Conservation (phyloP, 1,140 invertebrate species). For the Calliopsis andreniformis region DNA sequence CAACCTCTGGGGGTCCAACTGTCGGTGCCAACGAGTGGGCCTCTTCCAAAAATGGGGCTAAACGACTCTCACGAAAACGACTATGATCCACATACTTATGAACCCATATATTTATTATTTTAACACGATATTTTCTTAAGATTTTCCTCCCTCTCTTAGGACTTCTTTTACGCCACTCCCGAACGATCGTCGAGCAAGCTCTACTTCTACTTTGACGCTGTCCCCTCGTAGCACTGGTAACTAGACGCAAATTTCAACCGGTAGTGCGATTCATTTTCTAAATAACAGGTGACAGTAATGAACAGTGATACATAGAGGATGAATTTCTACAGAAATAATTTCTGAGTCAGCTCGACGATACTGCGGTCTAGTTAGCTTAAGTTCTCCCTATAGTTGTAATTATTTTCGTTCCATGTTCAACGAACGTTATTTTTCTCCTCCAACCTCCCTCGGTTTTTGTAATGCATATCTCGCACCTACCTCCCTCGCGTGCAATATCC, state of each 20-base stretch:
- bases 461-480: background rate
- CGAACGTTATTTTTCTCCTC: too few relatives aligned
- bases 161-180: background rate
- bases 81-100: background rate
- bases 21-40: constrained; percentile 93
- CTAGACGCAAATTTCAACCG: background rate
- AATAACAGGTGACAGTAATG: background rate
- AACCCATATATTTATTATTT: background rate
- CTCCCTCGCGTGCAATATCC: constrained; percentile 10
- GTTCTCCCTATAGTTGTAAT: too few relatives aligned
- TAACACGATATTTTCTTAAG: too few relatives aligned
- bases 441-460: too few relatives aligned
- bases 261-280: background rate
- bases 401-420: background rate
- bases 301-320: background rate
- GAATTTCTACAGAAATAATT: background rate
- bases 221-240: background rate
- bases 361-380: too few relatives aligned
- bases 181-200: background rate
- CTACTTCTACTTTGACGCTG: background rate
- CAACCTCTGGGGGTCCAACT: constrained; percentile 95
- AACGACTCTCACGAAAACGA: constrained; percentile 47
- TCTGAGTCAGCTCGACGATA: background rate
- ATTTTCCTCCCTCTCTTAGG: background rate
- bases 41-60: constrained; percentile 95